Evolutionary conservation across 2,888 invertebrate species (phyloP), one percentile per base, ranked within the genome.

Genomic region (Agrochola macilenta): DNA sequence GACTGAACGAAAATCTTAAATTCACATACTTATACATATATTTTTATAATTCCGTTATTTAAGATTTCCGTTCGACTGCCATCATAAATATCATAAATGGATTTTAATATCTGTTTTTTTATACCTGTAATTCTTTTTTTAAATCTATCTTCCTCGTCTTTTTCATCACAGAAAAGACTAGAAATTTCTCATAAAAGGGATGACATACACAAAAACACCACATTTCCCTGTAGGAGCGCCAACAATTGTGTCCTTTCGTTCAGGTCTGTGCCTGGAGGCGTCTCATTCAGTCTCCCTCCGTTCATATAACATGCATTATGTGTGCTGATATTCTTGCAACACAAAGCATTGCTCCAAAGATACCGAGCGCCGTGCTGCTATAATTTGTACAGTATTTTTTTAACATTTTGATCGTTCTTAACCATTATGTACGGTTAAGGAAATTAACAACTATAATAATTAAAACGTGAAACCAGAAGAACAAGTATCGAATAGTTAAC

Each of bases 241-340:
- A 70, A 74, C 85, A 76, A 82, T 84, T 82, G 84, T 84, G 76
- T 77, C 81, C 76, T 82, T 77, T 81, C 74, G 87, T 65, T 86
- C 80, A 84, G 77, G 81, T 58, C 82, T 77, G 74, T 79, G 78
- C 87, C 91, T 88, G 76, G 77, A 75, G 90, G 91, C 91, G 77
- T 70, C 81, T 87, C 86, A 88, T 90, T 88, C 88, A 83, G 76
- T 57, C 84, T 73, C 86, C 70, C 76, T 35, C 79, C 80, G 63
- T 82, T 83, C 85, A 83, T 88, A 83, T 80, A 82, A 78, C 85
- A 85, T 87, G 84, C 85, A 89, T 85, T 85, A 84, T 89, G 85
- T 87, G 79, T 82, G 70, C 76, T 72, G 69, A 85, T 77, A 85
- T 82, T 73, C 72, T 78, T 66, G 65, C 73, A 69, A 78, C 86